These are phyloP conservation scores for Ceratosolen fusciceps DNA, from an alignment of 1,140 invertebrate species.

Conservation along the genomic window DNA sequence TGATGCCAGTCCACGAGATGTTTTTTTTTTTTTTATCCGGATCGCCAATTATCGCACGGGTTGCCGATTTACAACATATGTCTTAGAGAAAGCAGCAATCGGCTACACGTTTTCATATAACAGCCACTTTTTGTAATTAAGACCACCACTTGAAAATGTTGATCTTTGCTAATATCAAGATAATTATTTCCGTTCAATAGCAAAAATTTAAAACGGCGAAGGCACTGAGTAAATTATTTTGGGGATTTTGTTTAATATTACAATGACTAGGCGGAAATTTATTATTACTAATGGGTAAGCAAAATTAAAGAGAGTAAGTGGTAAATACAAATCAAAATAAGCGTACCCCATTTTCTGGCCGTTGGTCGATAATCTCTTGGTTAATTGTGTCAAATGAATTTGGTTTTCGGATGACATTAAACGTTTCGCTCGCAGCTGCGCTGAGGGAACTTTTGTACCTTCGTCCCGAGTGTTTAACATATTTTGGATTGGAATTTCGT, in stretches of 20 bases:
- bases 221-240: too few species aligned
- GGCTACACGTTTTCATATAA: too few species aligned
- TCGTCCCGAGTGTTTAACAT: not conserved
- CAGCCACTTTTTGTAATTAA: too few species aligned
- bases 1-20: not conserved
- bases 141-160: too few species aligned
- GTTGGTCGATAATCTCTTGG: constrained; percentile 5
- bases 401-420: not conserved
- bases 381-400: constrained; percentile 21
- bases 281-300: not conserved
- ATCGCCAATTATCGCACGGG: not conserved
- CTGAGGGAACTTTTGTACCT: constrained; percentile 1
- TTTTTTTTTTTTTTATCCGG: not conserved
- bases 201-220: too few species aligned
- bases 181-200: too few species aligned
- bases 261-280: too few species aligned
- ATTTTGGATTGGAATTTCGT: not conserved
- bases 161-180: too few species aligned
- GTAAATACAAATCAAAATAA: not conserved
- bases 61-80: too few species aligned
- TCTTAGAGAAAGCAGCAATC: too few species aligned
- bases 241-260: too few species aligned
- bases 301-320: not conserved
- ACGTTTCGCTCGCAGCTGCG: not conserved
- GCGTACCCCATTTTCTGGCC: constrained; percentile 28